phyloP scores from a whole-genome alignment of 2,888 invertebrate species.

The Clepsis dumicolana region DNA sequence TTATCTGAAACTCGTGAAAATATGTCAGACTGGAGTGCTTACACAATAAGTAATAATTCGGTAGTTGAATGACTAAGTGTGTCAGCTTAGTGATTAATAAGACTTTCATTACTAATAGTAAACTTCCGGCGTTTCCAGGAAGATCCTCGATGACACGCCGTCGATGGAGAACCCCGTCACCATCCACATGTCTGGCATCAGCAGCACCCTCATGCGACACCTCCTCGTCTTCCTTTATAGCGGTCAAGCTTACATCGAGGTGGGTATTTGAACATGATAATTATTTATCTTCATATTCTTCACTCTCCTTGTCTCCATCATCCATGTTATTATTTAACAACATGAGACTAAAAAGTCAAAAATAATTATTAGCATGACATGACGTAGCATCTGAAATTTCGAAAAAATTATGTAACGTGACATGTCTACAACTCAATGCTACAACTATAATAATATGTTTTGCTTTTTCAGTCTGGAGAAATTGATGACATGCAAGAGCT shows the following conservation, averaged over 20 bases:
- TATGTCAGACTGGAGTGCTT: constrained; percentile 4
- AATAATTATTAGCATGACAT: not conserved
- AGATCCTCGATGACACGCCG: constrained; percentile 90
- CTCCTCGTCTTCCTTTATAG: constrained; percentile 94
- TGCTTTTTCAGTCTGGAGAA: constrained; percentile 89
- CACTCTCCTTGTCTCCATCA: not conserved
- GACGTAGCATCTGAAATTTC: not conserved
- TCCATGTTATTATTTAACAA: not conserved
- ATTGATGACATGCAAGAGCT: constrained; percentile 93
- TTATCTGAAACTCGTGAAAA: not conserved
- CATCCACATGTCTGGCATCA: constrained; percentile 94
- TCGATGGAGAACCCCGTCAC: constrained; percentile 90
- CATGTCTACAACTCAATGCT: no score
- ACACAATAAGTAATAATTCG: constrained; percentile 10
- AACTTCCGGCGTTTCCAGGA: constrained; percentile 72
- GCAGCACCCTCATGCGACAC: constrained; percentile 92
- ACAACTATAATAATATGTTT: not conserved
- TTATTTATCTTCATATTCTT: not conserved
- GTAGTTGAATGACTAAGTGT: constrained; percentile 14
- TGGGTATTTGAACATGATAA: constrained; percentile 61
- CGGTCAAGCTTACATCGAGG: constrained; percentile 93
- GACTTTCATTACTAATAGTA: constrained; percentile 18
- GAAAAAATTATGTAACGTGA: no score
- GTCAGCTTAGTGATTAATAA: constrained; percentile 13
- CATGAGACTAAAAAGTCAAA: not conserved